These are phyloP conservation scores for Tachina lurida DNA, from an alignment of 2,888 invertebrate genomes.

Conservation along the genomic window DNA sequence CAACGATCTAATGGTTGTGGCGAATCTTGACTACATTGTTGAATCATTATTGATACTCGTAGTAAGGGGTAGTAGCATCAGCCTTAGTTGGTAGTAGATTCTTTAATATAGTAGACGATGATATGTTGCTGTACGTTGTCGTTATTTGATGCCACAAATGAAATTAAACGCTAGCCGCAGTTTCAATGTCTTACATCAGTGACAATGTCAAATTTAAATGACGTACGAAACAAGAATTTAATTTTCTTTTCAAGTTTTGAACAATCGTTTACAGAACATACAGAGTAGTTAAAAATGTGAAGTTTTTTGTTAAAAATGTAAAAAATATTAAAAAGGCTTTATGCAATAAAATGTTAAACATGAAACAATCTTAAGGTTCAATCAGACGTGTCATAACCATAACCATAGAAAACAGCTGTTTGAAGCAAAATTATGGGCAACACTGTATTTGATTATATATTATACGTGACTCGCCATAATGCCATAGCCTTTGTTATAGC, in stretches of 20 bases:
- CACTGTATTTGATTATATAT: no score
- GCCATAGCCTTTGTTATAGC: no score
- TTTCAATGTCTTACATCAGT: slow-evolving; percentile 73
- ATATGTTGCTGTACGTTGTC: slow-evolving; percentile 65
- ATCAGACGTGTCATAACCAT: no score
- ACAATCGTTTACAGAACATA: slow-evolving; percentile 34
- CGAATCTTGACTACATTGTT: slow-evolving; percentile 40
- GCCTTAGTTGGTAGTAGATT: slow-evolving; percentile 48
- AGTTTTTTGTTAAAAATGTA: no score
- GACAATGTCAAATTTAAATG: slow-evolving; percentile 80
- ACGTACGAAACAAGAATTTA: slow-evolving; percentile 81
- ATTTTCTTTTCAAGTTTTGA: slow-evolving; percentile 76
- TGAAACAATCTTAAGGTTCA: no score
- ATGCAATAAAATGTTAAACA: no score
- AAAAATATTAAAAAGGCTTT: no score
- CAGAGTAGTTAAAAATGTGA: neutral
- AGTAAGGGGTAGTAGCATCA: neutral
- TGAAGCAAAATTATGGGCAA: no score
- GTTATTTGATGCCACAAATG: slow-evolving; percentile 76
- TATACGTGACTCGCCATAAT: no score
- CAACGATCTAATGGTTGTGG: slow-evolving; percentile 57
- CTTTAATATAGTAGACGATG: slow-evolving; percentile 64
- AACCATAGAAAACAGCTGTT: no score
- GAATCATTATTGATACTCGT: neutral
- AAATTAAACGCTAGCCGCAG: slow-evolving; percentile 79